Evolutionary conservation across 1,140 invertebrate genomes (phyloP), one percentile per base, ranked within the genome.

Genomic region (Leptopilina boulardi): DNA sequence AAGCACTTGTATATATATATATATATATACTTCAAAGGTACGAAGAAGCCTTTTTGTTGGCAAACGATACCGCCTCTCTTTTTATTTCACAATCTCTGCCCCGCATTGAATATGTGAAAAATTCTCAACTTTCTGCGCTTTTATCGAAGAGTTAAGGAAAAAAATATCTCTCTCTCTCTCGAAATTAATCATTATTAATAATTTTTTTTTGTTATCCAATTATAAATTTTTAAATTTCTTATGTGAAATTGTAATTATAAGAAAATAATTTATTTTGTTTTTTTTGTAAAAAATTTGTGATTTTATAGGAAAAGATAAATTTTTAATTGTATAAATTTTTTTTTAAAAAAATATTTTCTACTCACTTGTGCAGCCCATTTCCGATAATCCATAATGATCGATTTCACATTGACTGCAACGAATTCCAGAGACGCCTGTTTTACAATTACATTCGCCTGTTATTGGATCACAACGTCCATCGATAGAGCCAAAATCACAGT

Each of bases 401-500:
- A 93, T 90, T 51, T 94, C 90, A 87, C 97, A 99, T 15, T 87
- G 88, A 84, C 96, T 94, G 88, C 97, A 98, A 71, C 92, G 93
- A n/a, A 93, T 92, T 13, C 97, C 96, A 54, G 94, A 94, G 3
- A 97, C 94, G 19, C 97, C 97, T 0, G 88, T 84, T 56, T 91
- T 91, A 47, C 93, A 91, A 71, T 92, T 88, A 89, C 96, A 97
- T 1, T 93, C 92, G 1, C 93, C 92, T n/a, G 93, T 93, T 42
- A 95, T 92, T 54, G 94, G 92, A 79, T 95, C 91, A 88, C 97
- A 99, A 23, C 90, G 88, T 83, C 95, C 94, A 87, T 96, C 97
- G 73, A 92, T 92, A n/a, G 94, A 93, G n/a, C 96, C 97, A 59
- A 94, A 94, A 8, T 97, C 95, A 66, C 97, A 97, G 3, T 92